Base-by-base conservation (phyloP, 2,888 invertebrate species). In the Gandaritis pyraliata region DNA sequence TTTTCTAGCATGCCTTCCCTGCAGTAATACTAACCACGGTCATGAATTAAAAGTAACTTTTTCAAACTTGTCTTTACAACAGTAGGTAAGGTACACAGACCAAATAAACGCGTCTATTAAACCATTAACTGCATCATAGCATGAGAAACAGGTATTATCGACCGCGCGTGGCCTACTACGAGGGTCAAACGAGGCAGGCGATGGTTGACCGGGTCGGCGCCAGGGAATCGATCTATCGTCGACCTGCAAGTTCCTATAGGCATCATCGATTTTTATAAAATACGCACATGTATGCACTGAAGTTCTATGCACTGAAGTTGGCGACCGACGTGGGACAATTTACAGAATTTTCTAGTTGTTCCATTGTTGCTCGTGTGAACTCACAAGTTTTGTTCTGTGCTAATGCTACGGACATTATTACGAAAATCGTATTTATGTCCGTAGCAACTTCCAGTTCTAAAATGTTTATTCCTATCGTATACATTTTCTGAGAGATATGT, bases 181-280 rank as follows among this genome's bases (percentile, higher is more conserved):
- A 75, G 80, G 81, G 81, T 76, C 79, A 62, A 53, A 45, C 61
- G 49, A 15, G 56, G 58, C 59, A 75, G 68, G 70, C 70, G 69
- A 72, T 71, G 68, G 66, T 69, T 81, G 82, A 85, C 84, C 84
- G 73, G 81, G 84, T 78, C 78, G 83, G 76, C 75, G 79, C 74
- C 77, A 69, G 68, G 64, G 69, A 72, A 84, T 83, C 84, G 84
- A 83, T 83, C 81, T 75, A 46, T 46, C 46, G 33, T 18, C 81
- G 77, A 78, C 81, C 80, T 74, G 73, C 66, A 66, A 16, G 64
- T 36, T 57, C 53, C 60, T 61, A 64, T 41, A 53, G 43, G 12
- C 43, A 38, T 41, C 55, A 59, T 63, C 54, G 58, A 61, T 57
- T 48, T 43, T 52, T 15, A 57, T 50, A 38, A 18, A 55, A 63